phyloP scores from a whole-genome alignment of 2,888 invertebrate genomes.

The Nebria brevicollis region DNA sequence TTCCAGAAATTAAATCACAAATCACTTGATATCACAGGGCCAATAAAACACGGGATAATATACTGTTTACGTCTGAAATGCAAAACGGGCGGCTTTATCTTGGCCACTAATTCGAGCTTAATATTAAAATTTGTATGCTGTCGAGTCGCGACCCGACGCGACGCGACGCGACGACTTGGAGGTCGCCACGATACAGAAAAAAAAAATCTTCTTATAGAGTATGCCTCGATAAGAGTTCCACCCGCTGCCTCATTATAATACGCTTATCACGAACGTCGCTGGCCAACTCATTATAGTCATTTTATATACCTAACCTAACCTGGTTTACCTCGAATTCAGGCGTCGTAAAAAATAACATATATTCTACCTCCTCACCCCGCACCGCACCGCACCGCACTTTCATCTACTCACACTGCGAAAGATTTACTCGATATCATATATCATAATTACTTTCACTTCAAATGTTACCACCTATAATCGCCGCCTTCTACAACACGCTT shows the following conservation, averaged over 20 bases:
- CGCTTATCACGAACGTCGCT: conserved; percentile 1
- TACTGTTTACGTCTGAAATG: conserved; percentile 25
- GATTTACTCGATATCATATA: conserved; percentile 30
- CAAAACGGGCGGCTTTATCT: conserved; percentile 31
- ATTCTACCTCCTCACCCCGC: neutral
- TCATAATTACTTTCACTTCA: conserved; percentile 37
- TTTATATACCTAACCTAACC: neutral
- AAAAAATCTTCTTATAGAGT: neutral
- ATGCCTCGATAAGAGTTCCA: conserved; percentile 1
- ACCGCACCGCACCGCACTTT: neutral
- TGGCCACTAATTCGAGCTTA: conserved; percentile 22
- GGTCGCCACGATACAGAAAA: conserved; percentile 19
- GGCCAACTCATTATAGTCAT: conserved; percentile 1
- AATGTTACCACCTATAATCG: conserved; percentile 5
- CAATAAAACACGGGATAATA: conserved; percentile 33
- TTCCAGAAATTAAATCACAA: conserved; percentile 43
- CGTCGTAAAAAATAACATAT: neutral
- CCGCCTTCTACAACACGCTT: neutral
- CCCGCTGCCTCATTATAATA: conserved; percentile 1
- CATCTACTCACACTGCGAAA: neutral
- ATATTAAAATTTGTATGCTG: conserved; percentile 43
- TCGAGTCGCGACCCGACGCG: neutral
- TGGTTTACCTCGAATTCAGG: neutral
- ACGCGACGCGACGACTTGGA: neutral
- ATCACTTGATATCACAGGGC: conserved; percentile 34